These are phyloP conservation scores for Petrolisthes manimaculis DNA, from an alignment of 2,888 invertebrate genomes.

Conservation along the genomic window DNA sequence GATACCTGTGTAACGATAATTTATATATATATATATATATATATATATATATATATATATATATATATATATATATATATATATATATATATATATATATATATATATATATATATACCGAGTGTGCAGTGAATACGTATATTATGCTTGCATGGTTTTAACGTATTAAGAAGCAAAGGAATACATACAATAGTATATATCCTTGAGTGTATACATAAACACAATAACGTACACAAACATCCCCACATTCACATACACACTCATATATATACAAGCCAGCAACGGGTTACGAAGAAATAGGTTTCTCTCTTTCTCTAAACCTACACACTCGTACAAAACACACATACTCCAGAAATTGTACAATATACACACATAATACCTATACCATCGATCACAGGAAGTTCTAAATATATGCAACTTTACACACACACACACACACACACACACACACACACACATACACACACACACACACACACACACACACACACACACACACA, in stretches of 20 bases:
- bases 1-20: no score
- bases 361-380: no score
- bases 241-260: constrained; percentile 8
- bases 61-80: neutral
- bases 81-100: no score
- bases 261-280: neutral
- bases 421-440: neutral
- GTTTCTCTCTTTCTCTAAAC: neutral
- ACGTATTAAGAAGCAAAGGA: no score
- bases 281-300: neutral
- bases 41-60: neutral
- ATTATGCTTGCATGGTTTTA: no score
- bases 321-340: neutral
- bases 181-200: neutral
- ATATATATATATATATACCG: constrained; percentile 8
- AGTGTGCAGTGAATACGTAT: neutral
- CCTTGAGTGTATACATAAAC: neutral
- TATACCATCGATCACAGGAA: no score
- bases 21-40: no score
- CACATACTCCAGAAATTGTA: neutral
- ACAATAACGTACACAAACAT: neutral
- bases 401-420: neutral
- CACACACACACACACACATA: neutral
- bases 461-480: neutral
- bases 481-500: neutral